Percentiles rank a stretch among this genome's conserved stretches.
These are phyloP conservation scores for Benitochromis conjunctus DNA, from an alignment of 2,113 vertebrate species.

Conservation along the genomic window DNA sequence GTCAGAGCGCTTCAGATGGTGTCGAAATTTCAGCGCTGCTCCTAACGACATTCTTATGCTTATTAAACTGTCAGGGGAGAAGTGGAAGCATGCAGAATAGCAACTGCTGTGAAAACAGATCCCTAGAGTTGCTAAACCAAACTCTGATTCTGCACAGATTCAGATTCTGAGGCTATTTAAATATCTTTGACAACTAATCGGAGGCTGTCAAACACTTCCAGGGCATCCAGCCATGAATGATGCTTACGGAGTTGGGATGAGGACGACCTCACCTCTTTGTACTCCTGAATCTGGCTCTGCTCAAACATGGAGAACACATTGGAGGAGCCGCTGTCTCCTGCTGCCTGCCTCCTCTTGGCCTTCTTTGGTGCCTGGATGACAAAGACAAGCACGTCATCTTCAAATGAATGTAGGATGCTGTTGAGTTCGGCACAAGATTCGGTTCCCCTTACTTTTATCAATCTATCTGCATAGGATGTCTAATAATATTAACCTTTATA, in stretches of 20 bases:
- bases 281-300: conserved; percentile 95
- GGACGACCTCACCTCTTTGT: conserved; percentile 83
- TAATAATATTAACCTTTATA: background rate
- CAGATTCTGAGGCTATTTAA: background rate
- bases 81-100: background rate
- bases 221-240: background rate
- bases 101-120: conserved; percentile 44
- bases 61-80: conserved; percentile 37
- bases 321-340: conserved; percentile 81
- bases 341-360: conserved; percentile 84
- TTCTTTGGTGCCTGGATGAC: conserved; percentile 85
- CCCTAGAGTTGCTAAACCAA: background rate
- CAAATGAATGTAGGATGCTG: background rate
- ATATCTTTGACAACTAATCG: background rate
- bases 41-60: conserved; percentile 39
- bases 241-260: background rate
- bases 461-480: background rate
- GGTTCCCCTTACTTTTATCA: rapidly evolving
- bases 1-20: background rate
- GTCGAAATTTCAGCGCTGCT: conserved; percentile 17
- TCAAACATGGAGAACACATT: conserved; percentile 95
- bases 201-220: background rate
- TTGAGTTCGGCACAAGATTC: background rate
- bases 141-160: conserved; percentile 3
- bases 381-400: background rate